Base-by-base conservation (phyloP, 2,113 vertebrate genomes). In the Syrrhaptes paradoxus region DNA sequence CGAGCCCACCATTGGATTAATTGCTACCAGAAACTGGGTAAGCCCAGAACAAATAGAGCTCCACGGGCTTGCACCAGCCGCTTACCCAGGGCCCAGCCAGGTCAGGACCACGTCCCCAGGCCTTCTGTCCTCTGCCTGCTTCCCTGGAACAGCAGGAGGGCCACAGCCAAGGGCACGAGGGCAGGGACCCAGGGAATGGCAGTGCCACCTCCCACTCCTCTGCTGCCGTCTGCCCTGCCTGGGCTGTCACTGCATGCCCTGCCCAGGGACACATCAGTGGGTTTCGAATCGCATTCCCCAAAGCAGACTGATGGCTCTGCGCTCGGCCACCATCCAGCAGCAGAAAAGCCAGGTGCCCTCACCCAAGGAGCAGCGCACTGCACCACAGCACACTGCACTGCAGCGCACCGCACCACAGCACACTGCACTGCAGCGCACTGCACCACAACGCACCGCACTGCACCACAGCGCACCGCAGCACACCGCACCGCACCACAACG, bases 1-100 rank as follows among this genome's bases (percentile, higher is more conserved):
- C 0, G 0, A 78, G 45, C 45, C 46, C 79, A 46, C 9, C 5
- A 1, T 12, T 45, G 12, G 57, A 8, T 45, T 24, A 20, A 31
- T 52, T 17, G 26, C 34, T 31, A 5, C 12, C n/a, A 62, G 29
- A 18, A 72, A 17, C 3, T 41, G 20, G 11, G 9, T 26, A 22
- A 38, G 10, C 43, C 13, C 51, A 68, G 36, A 73, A 21, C 17
- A 70, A 32, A 18, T 0, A 22, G 31, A 45, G 68, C 3, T 68
- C 55, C 3, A 2, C 31, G 21, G 72, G 38, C 31, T 46, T 11
- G 31, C 24, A 29, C 11, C 6, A 4, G 32, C 36, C 6, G 2
- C 48, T 36, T 16, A 8, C 11, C 20, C 3, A 0, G 7, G n/a
- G 7, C 32, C 25, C 49, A 18, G 65, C 25, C 0, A 1, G 24